These are phyloP conservation scores for Sebastes oblongus DNA, from an alignment of 2,797 vertebrate species.

Conservation along the genomic window DNA sequence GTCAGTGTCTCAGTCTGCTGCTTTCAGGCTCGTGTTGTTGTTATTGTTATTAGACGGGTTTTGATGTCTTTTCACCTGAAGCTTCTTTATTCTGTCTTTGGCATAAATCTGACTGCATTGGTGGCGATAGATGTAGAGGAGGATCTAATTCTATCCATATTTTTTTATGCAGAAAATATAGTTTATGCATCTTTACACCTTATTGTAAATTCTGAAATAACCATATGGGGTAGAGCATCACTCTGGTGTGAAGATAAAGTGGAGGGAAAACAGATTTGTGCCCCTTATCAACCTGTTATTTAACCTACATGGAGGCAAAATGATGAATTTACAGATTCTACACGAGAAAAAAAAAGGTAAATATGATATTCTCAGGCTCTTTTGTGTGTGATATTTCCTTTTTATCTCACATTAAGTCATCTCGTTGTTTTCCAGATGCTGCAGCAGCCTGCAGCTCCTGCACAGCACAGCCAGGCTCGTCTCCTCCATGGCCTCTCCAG, in stretches of 20 bases:
- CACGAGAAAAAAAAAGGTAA: not conserved
- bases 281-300: not conserved
- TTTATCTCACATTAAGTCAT: not conserved
- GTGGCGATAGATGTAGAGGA: not conserved
- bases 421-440: slow-evolving; percentile 45
- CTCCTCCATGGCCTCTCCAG: slow-evolving; percentile 48
- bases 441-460: slow-evolving; percentile 1
- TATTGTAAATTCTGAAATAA: not conserved
- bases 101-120: not conserved
- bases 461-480: slow-evolving; percentile 17
- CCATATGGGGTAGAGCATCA: not conserved
- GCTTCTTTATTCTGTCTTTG: not conserved
- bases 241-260: not conserved
- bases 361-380: not conserved
- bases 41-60: not conserved
- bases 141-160: not conserved
- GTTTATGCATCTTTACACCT: not conserved
- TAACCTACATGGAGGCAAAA: not conserved
- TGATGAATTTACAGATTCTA: not conserved
- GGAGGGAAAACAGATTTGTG: not conserved
- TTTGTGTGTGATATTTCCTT: not conserved
- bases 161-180: not conserved
- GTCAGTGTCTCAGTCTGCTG: not conserved
- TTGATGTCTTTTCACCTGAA: not conserved
- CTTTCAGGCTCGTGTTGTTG: not conserved